phyloP scores from a whole-genome alignment of 2,888 invertebrate genomes.

The Achlya flavicornis region DNA sequence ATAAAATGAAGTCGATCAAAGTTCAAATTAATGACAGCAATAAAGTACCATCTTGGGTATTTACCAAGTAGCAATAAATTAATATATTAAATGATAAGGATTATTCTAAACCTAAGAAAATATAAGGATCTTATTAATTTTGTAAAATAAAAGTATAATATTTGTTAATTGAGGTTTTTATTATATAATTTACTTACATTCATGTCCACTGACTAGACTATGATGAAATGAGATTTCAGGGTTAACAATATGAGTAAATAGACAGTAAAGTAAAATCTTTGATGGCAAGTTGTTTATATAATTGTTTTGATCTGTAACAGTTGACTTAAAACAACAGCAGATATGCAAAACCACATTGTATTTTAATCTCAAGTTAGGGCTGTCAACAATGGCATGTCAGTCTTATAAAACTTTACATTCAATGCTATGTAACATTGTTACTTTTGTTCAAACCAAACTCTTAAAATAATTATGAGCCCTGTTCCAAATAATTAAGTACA shows the following conservation, averaged over 20 bases:
- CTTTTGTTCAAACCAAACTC: slow-evolving; percentile 44
- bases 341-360: slow-evolving; percentile 15
- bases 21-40: slow-evolving; percentile 88
- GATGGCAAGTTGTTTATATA: slow-evolving; percentile 55
- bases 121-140: slow-evolving; percentile 5
- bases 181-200: slow-evolving; percentile 52
- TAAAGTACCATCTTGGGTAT: slow-evolving; percentile 84
- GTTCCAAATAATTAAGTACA: slow-evolving; percentile 25
- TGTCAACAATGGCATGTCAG: slow-evolving; percentile 46
- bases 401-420: slow-evolving; percentile 50
- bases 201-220: slow-evolving; percentile 60
- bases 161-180: slow-evolving; percentile 43
- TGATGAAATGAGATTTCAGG: slow-evolving; percentile 48
- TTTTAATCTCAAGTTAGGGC: slow-evolving; percentile 11
- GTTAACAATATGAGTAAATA: slow-evolving; percentile 27
- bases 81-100: not conserved
- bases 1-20: slow-evolving; percentile 85
- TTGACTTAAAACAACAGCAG: slow-evolving; percentile 29
- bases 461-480: slow-evolving; percentile 39
- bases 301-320: slow-evolving; percentile 42
- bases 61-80: slow-evolving; percentile 45
- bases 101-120: not conserved
- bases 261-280: slow-evolving; percentile 38
- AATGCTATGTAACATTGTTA: slow-evolving; percentile 34
- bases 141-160: slow-evolving; percentile 38